These are phyloP conservation scores for Polypterus bichir DNA, from an alignment of 2,113 vertebrate species.

Conservation along the genomic window DNA sequence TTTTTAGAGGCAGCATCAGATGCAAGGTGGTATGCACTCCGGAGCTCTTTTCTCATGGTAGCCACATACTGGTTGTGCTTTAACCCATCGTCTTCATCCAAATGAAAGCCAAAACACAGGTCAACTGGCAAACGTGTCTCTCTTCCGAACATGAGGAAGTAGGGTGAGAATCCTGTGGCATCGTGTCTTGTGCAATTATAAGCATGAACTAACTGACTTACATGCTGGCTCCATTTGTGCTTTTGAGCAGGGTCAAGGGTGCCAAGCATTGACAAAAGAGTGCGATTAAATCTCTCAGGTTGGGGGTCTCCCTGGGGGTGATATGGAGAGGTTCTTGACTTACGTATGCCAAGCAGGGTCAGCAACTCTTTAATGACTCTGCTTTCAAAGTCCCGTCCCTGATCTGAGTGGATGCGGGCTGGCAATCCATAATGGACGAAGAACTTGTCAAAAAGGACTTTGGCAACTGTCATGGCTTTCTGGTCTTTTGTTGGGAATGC, in stretches of 20 bases:
- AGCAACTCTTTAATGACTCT: conserved; percentile 2
- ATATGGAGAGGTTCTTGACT: conserved; percentile 3
- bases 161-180: no score
- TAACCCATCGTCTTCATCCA: no score
- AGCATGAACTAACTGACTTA: no score
- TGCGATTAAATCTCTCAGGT: conserved; percentile 4
- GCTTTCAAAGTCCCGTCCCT: conserved; percentile 5
- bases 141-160: not conserved
- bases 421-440: conserved; percentile 11
- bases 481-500: conserved; percentile 7
- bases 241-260: not conserved
- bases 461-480: conserved; percentile 8
- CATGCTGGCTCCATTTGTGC: not conserved
- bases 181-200: no score
- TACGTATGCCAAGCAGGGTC: not conserved
- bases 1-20: not conserved
- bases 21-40: not conserved
- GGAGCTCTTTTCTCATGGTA: not conserved
- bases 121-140: conserved; percentile 4
- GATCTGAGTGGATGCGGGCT: conserved; percentile 5
- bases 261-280: not conserved
- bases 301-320: conserved; percentile 6
- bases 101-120: conserved; percentile 6
- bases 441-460: conserved; percentile 3
- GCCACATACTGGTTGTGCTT: not conserved